Conservation (phyloP, 1,140 invertebrate species). For the Saccostrea echinata region DNA sequence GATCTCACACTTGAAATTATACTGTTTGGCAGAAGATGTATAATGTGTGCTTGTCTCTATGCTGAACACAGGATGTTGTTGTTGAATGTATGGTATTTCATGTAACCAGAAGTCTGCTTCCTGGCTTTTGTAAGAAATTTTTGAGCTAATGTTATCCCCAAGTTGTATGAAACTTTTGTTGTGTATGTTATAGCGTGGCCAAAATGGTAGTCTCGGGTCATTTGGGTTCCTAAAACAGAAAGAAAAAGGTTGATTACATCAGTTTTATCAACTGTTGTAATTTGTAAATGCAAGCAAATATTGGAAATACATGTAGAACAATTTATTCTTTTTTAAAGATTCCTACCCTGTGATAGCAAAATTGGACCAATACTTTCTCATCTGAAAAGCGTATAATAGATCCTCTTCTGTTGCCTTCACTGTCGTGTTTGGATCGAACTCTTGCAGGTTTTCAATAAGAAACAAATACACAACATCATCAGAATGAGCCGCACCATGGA, state of each 20-base stretch:
- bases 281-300: neutral
- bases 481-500: slow-evolving; percentile 5
- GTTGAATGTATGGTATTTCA: neutral
- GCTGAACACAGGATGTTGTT: neutral
- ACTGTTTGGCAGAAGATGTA: neutral
- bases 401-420: neutral
- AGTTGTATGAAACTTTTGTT: neutral
- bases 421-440: slow-evolving; percentile 2
- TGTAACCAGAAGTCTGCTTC: neutral
- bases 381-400: neutral
- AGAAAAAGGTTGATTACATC: neutral
- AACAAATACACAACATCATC: slow-evolving; percentile 9
- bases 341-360: slow-evolving; percentile 5
- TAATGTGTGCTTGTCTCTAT: neutral
- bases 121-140: neutral
- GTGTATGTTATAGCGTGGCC: neutral
- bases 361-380: slow-evolving; percentile 19
- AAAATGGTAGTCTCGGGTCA: neutral
- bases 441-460: neutral
- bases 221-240: neutral
- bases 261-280: neutral
- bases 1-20: neutral
- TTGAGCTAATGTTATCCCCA: neutral
- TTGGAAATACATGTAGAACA: neutral
- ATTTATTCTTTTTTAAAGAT: too few relatives aligned